phyloP scores from a whole-genome alignment of 2,888 invertebrate species.

The Sinodicranocentrus sp. region DNA sequence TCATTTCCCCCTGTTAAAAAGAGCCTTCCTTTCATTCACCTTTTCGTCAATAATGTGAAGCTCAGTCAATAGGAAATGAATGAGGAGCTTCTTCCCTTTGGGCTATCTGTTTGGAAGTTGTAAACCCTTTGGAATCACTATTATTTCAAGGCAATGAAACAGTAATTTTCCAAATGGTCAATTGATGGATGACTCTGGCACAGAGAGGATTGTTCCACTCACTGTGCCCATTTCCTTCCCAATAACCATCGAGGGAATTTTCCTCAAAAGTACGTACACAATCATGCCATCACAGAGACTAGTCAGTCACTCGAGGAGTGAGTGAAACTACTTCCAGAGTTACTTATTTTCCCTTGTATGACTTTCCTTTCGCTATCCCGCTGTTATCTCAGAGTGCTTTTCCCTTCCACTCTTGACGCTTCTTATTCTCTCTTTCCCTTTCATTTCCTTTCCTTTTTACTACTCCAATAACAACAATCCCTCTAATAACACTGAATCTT shows the following conservation, averaged over 20 bases:
- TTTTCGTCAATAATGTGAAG: not conserved
- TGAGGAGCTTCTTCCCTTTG: no score
- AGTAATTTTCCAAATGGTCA: slow-evolving; percentile 68
- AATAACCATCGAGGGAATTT: slow-evolving; percentile 55
- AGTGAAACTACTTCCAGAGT: slow-evolving; percentile 37
- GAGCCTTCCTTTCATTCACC: not conserved
- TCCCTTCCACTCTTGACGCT: not conserved
- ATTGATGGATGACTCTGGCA: slow-evolving; percentile 63
- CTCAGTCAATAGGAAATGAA: no score
- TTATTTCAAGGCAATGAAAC: slow-evolving; percentile 42
- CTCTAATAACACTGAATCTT: no score
- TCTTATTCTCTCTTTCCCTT: not conserved
- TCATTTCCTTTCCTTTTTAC: slow-evolving; percentile 26
- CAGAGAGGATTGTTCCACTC: not conserved
- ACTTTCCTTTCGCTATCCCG: slow-evolving; percentile 47
- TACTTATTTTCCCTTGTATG: slow-evolving; percentile 16
- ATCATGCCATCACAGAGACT: no score
- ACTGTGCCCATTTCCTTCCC: slow-evolving; percentile 40
- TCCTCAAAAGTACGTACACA: slow-evolving; percentile 6
- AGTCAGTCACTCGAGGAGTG: no score
- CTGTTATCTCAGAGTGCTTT: slow-evolving; percentile 61
- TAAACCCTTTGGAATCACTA: slow-evolving; percentile 8
- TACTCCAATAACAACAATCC: not conserved
- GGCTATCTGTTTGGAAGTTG: no score
- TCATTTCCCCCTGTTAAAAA: no score